phyloP scores from a whole-genome alignment of 1,140 invertebrate species.

The Monochamus saltuarius region DNA sequence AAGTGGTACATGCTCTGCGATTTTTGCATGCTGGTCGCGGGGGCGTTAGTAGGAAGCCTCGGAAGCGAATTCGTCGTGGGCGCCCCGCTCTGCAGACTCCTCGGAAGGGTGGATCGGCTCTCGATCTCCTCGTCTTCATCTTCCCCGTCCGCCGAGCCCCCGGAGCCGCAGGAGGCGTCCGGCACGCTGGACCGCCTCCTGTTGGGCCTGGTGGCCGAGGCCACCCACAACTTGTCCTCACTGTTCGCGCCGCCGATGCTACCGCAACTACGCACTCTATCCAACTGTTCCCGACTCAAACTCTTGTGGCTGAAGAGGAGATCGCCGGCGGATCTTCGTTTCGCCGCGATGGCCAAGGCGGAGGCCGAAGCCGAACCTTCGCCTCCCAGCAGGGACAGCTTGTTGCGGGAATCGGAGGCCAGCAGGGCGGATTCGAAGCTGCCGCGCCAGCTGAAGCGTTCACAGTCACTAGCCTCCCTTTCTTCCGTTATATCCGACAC shows the following conservation, averaged over 20 bases:
- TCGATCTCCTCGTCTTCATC: conserved; percentile 61
- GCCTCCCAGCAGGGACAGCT: conserved; percentile 68
- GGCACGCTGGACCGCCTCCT: conserved; percentile 68
- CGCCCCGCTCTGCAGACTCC: conserved; percentile 61
- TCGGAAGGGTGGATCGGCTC: conserved; percentile 62
- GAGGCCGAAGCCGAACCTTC: conserved; percentile 66
- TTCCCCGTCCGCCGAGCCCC: conserved; percentile 62
- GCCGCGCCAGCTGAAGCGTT: conserved; percentile 85
- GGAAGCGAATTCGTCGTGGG: conserved; percentile 75
- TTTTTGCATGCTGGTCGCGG: conserved; percentile 63
- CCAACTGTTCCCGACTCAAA: conserved; percentile 71
- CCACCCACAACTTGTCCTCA: conserved; percentile 58
- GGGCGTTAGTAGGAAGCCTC: conserved; percentile 66
- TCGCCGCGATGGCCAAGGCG: conserved; percentile 66
- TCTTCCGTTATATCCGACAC: conserved; percentile 62
- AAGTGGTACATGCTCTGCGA: conserved; percentile 68
- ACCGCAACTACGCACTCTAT: conserved; percentile 76
- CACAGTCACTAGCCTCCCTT: conserved; percentile 81
- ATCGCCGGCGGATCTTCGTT: conserved; percentile 76
- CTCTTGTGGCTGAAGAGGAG: conserved; percentile 70
- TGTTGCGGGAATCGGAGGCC: conserved; percentile 77
- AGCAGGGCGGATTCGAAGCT: conserved; percentile 86
- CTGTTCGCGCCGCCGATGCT: conserved; percentile 72
- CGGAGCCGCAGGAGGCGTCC: conserved; percentile 66
- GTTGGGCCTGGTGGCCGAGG: conserved; percentile 53